Percentiles rank a stretch among this genome's conserved stretches.
Conservation (phyloP, 2,888 invertebrate species). For the Andrena bucephala region DNA sequence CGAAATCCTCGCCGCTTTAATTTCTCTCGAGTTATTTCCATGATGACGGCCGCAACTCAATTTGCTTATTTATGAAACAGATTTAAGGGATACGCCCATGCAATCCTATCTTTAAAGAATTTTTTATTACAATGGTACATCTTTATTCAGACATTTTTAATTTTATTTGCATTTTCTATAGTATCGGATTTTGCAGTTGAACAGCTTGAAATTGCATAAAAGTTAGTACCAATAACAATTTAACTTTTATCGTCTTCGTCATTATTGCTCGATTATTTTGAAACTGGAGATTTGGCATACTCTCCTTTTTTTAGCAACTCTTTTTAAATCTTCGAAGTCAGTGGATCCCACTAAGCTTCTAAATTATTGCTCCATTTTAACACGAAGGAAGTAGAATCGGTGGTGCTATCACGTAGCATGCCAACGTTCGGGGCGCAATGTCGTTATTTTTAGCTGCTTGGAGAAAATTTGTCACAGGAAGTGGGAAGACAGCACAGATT, state of each 20-base stretch:
- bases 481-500: constrained; percentile 14
- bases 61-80: constrained; percentile 26
- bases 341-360: too few species aligned
- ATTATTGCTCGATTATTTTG: too few species aligned
- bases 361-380: constrained; percentile 8
- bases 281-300: background rate
- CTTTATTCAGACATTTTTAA: background rate
- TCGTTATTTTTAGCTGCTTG: constrained; percentile 42
- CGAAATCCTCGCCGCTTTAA: constrained; percentile 40
- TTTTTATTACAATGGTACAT: background rate
- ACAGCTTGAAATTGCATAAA: too few species aligned
- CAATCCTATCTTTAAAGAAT: background rate
- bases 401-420: constrained; percentile 13
- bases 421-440: constrained; percentile 3
- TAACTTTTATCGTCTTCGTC: too few species aligned
- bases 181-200: background rate
- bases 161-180: background rate
- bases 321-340: background rate
- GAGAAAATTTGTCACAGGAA: constrained; percentile 38
- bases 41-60: constrained; percentile 21
- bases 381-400: background rate
- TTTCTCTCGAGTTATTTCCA: constrained; percentile 49
- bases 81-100: background rate
- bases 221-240: too few species aligned
- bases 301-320: background rate